A percentile compares a stretch with the other conserved stretches of the same genome.
phyloP scores from a whole-genome alignment of 1,140 invertebrate species.

The Drosophila trapezifrons region DNA sequence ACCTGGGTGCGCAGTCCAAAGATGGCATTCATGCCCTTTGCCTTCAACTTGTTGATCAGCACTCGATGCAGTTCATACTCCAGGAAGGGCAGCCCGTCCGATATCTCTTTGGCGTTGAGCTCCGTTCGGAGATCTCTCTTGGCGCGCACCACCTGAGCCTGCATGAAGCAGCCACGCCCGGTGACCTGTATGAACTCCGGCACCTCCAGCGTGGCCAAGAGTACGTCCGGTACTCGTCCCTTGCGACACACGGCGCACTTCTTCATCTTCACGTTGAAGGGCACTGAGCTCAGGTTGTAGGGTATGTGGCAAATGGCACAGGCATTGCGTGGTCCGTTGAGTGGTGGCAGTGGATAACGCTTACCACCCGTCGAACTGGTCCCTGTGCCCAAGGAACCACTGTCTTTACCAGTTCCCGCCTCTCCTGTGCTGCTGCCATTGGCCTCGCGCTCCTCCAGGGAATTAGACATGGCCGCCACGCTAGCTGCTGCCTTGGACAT shows the following conservation, averaged over 20 bases:
- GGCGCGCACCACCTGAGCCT: conserved; percentile 91
- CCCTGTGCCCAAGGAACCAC: conserved; percentile 51
- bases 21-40: conserved; percentile 97
- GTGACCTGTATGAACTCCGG: conserved; percentile 89
- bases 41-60: conserved; percentile 94
- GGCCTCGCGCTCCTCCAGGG: conserved; percentile 70
- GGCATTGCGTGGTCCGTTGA: conserved; percentile 60
- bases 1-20: conserved; percentile 94
- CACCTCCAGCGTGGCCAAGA: conserved; percentile 95
- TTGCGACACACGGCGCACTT: conserved; percentile 89
- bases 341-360: conserved; percentile 50
- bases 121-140: conserved; percentile 93
- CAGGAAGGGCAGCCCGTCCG: conserved; percentile 95
- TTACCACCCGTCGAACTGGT: conserved; percentile 59
- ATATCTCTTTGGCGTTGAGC: conserved; percentile 96
- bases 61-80: conserved; percentile 98
- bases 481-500: conserved; percentile 57
- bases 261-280: conserved; percentile 87
- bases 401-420: conserved; percentile 53
- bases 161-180: conserved; percentile 90
- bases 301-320: conserved; percentile 91
- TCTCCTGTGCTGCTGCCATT: conserved; percentile 57
- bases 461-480: conserved; percentile 65
- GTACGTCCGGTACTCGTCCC: conserved; percentile 94
- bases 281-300: conserved; percentile 89